phyloP scores from a whole-genome alignment of 2,113 vertebrate species.

The Columba livia region DNA sequence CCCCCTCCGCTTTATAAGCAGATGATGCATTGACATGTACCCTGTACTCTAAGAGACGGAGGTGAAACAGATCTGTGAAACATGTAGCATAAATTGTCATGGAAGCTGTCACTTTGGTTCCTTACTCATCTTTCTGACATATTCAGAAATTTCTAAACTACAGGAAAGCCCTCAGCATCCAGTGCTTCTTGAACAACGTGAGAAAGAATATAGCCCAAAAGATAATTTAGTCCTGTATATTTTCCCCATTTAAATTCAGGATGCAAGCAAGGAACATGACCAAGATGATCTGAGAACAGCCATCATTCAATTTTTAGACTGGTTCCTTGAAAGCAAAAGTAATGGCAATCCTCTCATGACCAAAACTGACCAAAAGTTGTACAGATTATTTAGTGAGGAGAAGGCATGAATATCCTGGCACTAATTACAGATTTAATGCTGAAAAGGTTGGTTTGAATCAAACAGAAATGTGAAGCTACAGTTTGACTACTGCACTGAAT shows the following conservation, averaged over 20 bases:
- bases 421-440: neutral
- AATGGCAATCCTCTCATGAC: neutral
- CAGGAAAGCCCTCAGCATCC: neutral
- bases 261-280: neutral
- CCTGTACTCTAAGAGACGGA: neutral
- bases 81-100: neutral
- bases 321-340: neutral
- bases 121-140: neutral
- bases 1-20: neutral
- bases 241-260: neutral
- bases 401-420: neutral
- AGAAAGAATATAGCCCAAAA: neutral
- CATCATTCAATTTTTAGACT: neutral
- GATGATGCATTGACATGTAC: neutral
- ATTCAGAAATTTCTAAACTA: neutral
- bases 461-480: neutral
- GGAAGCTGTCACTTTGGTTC: neutral
- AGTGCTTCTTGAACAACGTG: neutral
- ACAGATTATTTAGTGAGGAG: neutral
- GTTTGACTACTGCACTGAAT: neutral
- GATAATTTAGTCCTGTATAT: neutral
- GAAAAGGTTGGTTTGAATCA: neutral
- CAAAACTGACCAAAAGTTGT: neutral
- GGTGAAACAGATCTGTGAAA: neutral
- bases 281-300: neutral